These are phyloP conservation scores for Capitulum mitella DNA, from an alignment of 2,888 invertebrate genomes.

Conservation along the genomic window DNA sequence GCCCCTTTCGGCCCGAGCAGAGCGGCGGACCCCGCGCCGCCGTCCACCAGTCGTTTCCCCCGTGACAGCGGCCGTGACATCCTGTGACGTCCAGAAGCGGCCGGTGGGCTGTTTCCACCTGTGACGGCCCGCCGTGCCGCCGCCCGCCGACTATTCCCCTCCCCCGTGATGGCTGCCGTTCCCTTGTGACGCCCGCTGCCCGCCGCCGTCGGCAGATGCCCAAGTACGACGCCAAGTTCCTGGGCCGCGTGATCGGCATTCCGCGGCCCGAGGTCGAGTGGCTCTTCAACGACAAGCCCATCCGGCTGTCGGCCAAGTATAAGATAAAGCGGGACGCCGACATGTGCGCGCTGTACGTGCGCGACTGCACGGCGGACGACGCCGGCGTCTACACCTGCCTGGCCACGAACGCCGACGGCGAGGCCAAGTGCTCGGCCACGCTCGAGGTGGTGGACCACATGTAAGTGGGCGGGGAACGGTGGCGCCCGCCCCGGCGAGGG, in stretches of 20 bases:
- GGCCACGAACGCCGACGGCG: constrained; percentile 72
- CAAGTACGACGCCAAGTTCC: constrained; percentile 9
- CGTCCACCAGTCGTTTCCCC: no score
- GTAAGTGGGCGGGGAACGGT: constrained; percentile 50
- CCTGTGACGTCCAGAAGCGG: no score
- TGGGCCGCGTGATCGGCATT: constrained; percentile 12
- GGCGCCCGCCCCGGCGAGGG: background rate
- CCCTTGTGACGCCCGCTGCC: background rate
- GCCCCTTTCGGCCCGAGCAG: no score
- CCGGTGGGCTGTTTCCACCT: no score
- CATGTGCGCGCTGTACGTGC: constrained; percentile 63
- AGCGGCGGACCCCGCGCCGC: no score
- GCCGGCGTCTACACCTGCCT: constrained; percentile 67
- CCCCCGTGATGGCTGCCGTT: no score
- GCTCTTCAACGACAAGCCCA: constrained; percentile 71
- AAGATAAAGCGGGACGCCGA: constrained; percentile 50
- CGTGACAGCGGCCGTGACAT: no score
- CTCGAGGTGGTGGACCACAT: constrained; percentile 73
- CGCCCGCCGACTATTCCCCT: no score
- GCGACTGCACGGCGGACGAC: constrained; percentile 59
- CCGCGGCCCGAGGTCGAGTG: constrained; percentile 78
- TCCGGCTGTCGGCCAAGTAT: constrained; percentile 61
- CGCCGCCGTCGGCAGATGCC: background rate
- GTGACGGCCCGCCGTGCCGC: no score
- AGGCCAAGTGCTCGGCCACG: constrained; percentile 55